Base-by-base conservation (phyloP, 2,113 vertebrate species). In the Protobothrops mucrosquamatus region DNA sequence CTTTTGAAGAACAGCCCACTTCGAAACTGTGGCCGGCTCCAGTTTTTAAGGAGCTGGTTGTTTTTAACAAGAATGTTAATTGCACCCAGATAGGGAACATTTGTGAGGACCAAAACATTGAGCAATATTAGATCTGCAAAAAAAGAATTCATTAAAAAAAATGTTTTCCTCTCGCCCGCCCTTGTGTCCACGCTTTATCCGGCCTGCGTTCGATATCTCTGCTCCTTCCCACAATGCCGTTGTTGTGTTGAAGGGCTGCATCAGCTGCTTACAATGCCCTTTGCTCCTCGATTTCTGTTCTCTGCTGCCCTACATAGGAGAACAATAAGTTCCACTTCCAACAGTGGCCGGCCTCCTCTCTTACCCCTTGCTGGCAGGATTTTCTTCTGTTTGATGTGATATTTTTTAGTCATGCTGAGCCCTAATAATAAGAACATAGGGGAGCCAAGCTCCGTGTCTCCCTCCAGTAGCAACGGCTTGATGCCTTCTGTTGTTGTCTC, bases 291-390 rank as follows among this genome's bases (percentile, higher is more conserved):
- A 93, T 93, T 95, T 95, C 88, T 95, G 57, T 92, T 97, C 94
- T 94, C 93, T 2, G 91, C 81, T 95, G 87, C 91, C 96, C 92
- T 95, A 87, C 94, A 96, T 94, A 95, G 89, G 86, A 95, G 95
- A 95, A 96, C 94, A 96, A 94, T 95, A 96, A 93, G 95, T 97
- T 97, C 96, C 95, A 95, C 95, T 96, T 97, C 96, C 95, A 96
- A 93, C 95, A 95, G 95, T 94, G 94, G 74, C 93, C 94, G 24
- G 93, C 95, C 94, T 96, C 93, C 94, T 96, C 94, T 96, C 96
- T 95, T 96, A 94, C 94, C 96, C 86, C 95, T 97, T 97, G 93
- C 95, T 96, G 95, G 94, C 94, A 97, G 92, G 93, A 97, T 95
- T 95, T 95, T 57, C 90, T 96, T 94, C 95, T 95, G 94, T 97